Conservation (phyloP, 2,113 vertebrate species). For the Campylorhamphus procurvoides region DNA sequence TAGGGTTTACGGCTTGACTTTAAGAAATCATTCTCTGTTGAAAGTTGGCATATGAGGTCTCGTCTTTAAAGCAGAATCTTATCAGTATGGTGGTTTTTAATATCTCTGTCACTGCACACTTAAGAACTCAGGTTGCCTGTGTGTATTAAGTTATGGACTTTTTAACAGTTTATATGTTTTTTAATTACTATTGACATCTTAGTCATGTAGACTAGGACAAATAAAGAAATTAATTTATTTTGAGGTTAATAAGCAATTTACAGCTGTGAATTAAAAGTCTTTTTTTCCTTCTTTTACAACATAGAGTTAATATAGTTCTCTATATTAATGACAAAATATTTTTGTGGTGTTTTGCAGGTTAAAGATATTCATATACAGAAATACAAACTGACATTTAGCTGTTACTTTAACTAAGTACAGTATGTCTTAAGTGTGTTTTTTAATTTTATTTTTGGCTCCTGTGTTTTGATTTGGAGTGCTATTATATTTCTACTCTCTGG, state of each 20-base stretch:
- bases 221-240: conserved; percentile 48
- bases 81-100: conserved; percentile 6
- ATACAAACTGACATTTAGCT: background rate
- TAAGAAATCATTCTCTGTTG: conserved; percentile 76
- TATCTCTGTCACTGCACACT: conserved; percentile 27
- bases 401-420: background rate
- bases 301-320: background rate
- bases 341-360: background rate
- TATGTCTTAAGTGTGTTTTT: background rate
- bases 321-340: background rate
- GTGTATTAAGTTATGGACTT: conserved; percentile 42
- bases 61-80: conserved; percentile 43
- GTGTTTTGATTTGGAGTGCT: background rate
- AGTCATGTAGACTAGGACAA: background rate
- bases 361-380: background rate
- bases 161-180: conserved; percentile 53
- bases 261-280: background rate
- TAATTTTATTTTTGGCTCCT: background rate
- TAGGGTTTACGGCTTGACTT: conserved; percentile 75
- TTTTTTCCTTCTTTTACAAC: background rate
- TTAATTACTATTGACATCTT: conserved; percentile 54
- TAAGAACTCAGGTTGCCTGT: conserved; percentile 8
- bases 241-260: conserved; percentile 19
- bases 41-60: conserved; percentile 69
- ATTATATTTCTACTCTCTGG: background rate